Conservation (phyloP, 2,797 vertebrate species). For the Macroramphosus scolopax region DNA sequence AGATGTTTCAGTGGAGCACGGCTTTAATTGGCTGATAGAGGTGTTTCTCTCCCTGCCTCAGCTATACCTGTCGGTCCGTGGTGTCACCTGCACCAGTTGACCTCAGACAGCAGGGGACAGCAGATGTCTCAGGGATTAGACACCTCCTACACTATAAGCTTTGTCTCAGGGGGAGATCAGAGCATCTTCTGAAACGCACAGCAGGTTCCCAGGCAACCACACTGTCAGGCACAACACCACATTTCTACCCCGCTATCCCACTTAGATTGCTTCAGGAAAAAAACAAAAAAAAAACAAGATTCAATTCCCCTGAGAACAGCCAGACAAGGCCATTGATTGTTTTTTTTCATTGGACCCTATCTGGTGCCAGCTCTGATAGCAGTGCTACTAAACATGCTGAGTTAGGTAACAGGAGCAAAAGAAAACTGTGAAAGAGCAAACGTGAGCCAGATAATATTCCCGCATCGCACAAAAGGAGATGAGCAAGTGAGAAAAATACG, state of each 20-base stretch:
- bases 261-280: slow-evolving; percentile 48
- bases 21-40: slow-evolving; percentile 2
- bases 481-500: no score
- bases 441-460: no score
- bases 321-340: slow-evolving; percentile 55
- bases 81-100: slow-evolving; percentile 39
- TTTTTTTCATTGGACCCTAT: slow-evolving; percentile 57
- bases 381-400: slow-evolving; percentile 35
- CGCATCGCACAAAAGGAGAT: no score
- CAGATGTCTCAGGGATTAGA: slow-evolving; percentile 43
- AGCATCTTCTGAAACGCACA: slow-evolving; percentile 43
- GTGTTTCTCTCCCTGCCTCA: background rate
- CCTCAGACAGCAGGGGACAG: slow-evolving; percentile 28
- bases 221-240: slow-evolving; percentile 23
- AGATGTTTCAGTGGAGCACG: background rate
- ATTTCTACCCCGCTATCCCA: slow-evolving; percentile 26
- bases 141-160: slow-evolving; percentile 44
- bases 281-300: slow-evolving; percentile 50
- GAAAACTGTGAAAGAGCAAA: slow-evolving; percentile 4
- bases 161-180: slow-evolving; percentile 38
- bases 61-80: slow-evolving; percentile 3
- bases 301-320: slow-evolving; percentile 53
- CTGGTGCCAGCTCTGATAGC: slow-evolving; percentile 36
- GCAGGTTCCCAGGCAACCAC: slow-evolving; percentile 50
- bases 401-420: slow-evolving; percentile 11